Evolutionary conservation across 2,888 invertebrate genomes (phyloP).

Genomic region (Silvanus unidentatus): DNA sequence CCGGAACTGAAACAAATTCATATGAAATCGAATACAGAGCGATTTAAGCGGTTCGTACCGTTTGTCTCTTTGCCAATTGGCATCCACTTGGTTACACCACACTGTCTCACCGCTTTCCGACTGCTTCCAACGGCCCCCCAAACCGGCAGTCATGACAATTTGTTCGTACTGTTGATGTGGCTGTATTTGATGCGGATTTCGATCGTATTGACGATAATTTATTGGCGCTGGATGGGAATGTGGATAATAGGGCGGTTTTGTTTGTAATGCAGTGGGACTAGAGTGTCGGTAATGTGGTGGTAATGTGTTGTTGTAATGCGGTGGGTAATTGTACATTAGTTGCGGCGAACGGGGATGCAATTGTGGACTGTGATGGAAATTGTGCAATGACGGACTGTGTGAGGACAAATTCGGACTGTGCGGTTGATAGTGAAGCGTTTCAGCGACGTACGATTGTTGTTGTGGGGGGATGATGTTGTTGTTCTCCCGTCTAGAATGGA

Average conservation of each 20-base stretch:
- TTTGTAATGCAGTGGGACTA: conserved; percentile 24
- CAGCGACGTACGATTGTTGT: conserved; percentile 4
- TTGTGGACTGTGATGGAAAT: conserved; percentile 19
- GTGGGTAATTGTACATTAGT: conserved; percentile 15
- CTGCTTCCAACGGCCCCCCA: conserved; percentile 45
- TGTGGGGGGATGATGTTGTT: conserved; percentile 14
- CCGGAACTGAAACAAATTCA: conserved; percentile 47
- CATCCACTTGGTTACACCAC: conserved; percentile 40
- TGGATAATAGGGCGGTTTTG: conserved; percentile 28
- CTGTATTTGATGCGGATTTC: conserved; percentile 40
- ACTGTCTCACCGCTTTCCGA: conserved; percentile 41
- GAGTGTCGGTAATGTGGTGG: conserved; percentile 25
- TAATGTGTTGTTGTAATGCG: conserved; percentile 9
- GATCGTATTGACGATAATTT: conserved; percentile 18
- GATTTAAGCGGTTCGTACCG: conserved; percentile 26
- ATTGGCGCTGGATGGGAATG: conserved; percentile 22
- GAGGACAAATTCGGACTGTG: conserved; percentile 18
- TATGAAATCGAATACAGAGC: too few species aligned
- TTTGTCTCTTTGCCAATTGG: conserved; percentile 41
- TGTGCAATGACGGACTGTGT: conserved; percentile 13
- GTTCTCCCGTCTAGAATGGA: conserved; percentile 21
- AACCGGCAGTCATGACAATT: conserved; percentile 34
- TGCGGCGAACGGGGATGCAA: conserved; percentile 16
- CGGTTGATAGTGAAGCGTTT: conserved; percentile 6
- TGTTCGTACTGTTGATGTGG: conserved; percentile 45